Conservation (phyloP, 2,113 vertebrate genomes). For the Vulpes lagopus region DNA sequence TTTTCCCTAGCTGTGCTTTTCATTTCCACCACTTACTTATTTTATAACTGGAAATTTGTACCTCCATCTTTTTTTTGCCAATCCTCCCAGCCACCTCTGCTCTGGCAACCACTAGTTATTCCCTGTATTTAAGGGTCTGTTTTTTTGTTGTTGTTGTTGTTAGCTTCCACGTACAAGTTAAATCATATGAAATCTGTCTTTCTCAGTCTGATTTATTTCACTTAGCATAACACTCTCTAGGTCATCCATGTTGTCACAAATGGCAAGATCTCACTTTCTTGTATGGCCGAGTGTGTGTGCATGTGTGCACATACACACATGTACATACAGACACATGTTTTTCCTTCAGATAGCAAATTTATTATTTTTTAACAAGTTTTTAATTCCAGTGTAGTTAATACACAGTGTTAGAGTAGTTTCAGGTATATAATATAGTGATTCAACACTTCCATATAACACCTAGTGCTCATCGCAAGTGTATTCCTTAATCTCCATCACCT, state of each 20-base stretch:
- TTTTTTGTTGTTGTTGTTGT: not conserved
- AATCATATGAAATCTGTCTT: not conserved
- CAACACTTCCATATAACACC: not conserved
- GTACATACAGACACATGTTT: not conserved
- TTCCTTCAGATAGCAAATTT: not conserved
- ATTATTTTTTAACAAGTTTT: not conserved
- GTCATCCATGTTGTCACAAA: not conserved
- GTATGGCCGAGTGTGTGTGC: not conserved
- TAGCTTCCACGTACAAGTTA: not conserved
- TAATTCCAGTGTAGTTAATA: not conserved
- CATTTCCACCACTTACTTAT: not conserved
- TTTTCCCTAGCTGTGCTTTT: not conserved
- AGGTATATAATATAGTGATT: not conserved
- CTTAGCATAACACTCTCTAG: not conserved
- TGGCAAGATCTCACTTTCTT: not conserved
- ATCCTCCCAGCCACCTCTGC: not conserved
- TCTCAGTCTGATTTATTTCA: not conserved
- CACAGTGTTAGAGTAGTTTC: not conserved
- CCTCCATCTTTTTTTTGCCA: not conserved
- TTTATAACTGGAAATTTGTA: not conserved
- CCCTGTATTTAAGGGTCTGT: not conserved
- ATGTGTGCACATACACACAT: no score
- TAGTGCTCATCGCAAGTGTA: not conserved
- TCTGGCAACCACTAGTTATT: not conserved
- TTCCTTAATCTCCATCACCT: not conserved